Evolutionary conservation across 2,113 vertebrate species (phyloP), one percentile per base, ranked within the genome.

Genomic region (Myanophis thanlyinensis): DNA sequence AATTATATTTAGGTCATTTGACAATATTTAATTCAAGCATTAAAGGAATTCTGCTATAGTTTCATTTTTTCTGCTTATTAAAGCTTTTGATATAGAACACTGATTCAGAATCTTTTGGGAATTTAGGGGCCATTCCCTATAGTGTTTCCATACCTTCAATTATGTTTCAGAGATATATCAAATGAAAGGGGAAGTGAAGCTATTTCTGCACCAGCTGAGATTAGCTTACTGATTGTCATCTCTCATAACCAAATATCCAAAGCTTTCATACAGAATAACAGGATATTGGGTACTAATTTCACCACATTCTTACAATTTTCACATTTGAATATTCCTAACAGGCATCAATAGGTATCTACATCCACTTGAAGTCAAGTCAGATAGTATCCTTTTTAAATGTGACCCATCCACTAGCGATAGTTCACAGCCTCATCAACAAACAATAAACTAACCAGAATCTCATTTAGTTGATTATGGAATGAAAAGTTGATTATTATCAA

Each of bases 21-120:
- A 89, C 73, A 91, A 89, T 85, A 91, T 93, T 93, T 93, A 93
- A 73, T 91, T 85, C 90, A 86, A 89, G 73, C 35, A 51, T 93
- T 89, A 91, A 85, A 73, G 89, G 85, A 93, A 93, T 92, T 56
- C 88, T 85, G 56, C 92, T 85, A 85, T 92, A 52, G 30, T 89
- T 25, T 4, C n/a, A 67, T 85, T 86, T 91, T 91, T 89, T 56
- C 90, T 47, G 90, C 48, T 89, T 62, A 86, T 89, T 89, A 89
- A 89, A 86, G 20, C 4, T 67, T 91, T 89, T 91, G 54, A 93
- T 89, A 85, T 85, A 53, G 49, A 73, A 23, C 22, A 89, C 73
- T 59, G 73, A 92, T 85, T 46, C 52, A 59, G 88, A 85, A 73
- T 85, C 88, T 89, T 89, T n/a, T 85, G 92, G 92, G 88, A 86